Evolutionary conservation across 1,140 invertebrate genomes (phyloP).

Genomic region (Nymphalis io): DNA sequence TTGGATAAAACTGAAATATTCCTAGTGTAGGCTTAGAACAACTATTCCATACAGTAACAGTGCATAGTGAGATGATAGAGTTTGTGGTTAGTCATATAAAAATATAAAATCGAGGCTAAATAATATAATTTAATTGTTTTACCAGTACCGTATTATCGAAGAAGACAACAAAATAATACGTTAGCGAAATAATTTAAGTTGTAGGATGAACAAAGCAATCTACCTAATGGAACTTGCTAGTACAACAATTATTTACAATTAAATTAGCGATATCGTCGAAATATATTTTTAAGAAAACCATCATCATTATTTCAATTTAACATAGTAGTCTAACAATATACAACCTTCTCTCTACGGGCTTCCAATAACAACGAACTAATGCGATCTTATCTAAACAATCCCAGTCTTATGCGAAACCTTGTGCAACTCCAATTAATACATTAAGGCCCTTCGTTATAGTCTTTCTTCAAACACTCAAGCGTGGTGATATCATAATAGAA

Average conservation of each 20-base stretch:
- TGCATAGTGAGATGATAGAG: constrained; percentile 10
- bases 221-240: constrained; percentile 22
- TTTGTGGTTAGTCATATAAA: constrained; percentile 17
- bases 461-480: constrained; percentile 40
- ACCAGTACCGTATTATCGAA: constrained; percentile 4
- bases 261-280: constrained; percentile 23
- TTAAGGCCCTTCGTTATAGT: constrained; percentile 55
- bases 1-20: constrained; percentile 27
- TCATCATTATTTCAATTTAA: constrained; percentile 18
- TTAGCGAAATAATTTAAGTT: constrained; percentile 25
- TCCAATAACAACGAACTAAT: constrained; percentile 40
- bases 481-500: constrained; percentile 24
- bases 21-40: constrained; percentile 22
- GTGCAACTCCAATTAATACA: constrained; percentile 50
- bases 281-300: constrained; percentile 20
- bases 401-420: constrained; percentile 73
- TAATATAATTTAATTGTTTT: neutral
- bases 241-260: constrained; percentile 35
- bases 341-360: constrained; percentile 21
- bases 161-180: constrained; percentile 14
- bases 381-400: constrained; percentile 54
- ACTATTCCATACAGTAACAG: constrained; percentile 18
- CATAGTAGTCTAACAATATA: constrained; percentile 23
- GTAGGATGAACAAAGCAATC: constrained; percentile 32
- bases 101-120: constrained; percentile 18